Conservation (phyloP, 2,113 vertebrate genomes). For the Apodemus speciosus region DNA sequence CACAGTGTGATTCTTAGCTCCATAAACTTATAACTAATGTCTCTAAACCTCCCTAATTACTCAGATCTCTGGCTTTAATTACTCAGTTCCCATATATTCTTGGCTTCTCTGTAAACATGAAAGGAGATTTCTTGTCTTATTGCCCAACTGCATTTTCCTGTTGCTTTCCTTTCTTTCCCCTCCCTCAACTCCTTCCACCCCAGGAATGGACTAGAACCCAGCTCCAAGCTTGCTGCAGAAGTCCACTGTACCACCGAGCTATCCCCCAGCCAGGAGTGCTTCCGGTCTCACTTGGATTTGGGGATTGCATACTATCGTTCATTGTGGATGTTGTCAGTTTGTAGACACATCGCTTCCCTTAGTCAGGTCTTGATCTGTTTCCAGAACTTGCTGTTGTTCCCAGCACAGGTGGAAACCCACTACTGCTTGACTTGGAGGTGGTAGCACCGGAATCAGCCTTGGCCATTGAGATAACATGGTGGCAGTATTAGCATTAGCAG, state of each 20-base stretch:
- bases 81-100: background rate
- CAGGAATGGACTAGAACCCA: background rate
- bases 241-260: no score
- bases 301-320: background rate
- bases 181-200: background rate
- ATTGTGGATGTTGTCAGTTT: background rate
- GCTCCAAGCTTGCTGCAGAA: background rate
- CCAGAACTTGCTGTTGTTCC: background rate
- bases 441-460: background rate
- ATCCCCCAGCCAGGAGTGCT: background rate
- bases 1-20: background rate
- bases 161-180: background rate
- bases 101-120: background rate
- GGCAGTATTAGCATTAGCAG: background rate
- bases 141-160: background rate
- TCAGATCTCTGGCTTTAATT: background rate
- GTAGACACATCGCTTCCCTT: background rate
- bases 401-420: background rate
- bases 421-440: background rate
- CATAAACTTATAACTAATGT: background rate
- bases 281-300: background rate
- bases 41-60: background rate
- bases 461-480: accelerated
- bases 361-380: background rate
- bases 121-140: background rate